Percentiles rank a stretch among this genome's conserved stretches.
Evolutionary conservation across 2,113 vertebrate species (phyloP).

Genomic region (Epinephelus cyanopodus): DNA sequence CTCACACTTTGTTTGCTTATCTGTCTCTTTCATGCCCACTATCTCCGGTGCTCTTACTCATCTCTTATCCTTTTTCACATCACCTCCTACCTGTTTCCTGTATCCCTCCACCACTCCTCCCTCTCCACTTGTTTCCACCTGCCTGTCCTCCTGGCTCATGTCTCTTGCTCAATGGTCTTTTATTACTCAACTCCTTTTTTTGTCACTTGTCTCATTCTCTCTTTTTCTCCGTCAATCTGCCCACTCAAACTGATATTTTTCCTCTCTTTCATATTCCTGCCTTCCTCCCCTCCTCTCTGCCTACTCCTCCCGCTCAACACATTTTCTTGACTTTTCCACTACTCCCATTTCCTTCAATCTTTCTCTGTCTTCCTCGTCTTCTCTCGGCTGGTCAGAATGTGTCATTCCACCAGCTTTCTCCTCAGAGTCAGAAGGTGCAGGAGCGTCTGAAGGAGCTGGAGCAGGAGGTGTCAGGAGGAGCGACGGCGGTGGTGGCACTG

Average conservation of each 20-base stretch:
- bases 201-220: slow-evolving; percentile 4
- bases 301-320: neutral
- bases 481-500: slow-evolving; percentile 93
- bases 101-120: neutral
- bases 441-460: slow-evolving; percentile 92
- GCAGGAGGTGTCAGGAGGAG: slow-evolving; percentile 95
- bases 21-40: slow-evolving; percentile 4
- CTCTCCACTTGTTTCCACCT: neutral
- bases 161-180: neutral
- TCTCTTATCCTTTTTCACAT: slow-evolving; percentile 18
- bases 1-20: neutral
- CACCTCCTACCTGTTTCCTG: neutral
- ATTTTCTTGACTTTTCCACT: neutral
- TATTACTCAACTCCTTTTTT: slow-evolving; percentile 2
- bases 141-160: neutral
- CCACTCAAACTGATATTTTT: neutral
- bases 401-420: slow-evolving; percentile 89
- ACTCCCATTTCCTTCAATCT: too few relatives aligned
- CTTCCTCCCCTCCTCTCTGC: too few relatives aligned
- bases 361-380: too few relatives aligned
- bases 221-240: neutral
- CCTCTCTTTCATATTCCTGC: neutral
- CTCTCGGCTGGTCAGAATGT: slow-evolving; percentile 81
- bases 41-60: slow-evolving; percentile 5
- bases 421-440: slow-evolving; percentile 93